Evolutionary conservation across 2,113 vertebrate genomes (phyloP).

Genomic region (Rutilus rutilus): DNA sequence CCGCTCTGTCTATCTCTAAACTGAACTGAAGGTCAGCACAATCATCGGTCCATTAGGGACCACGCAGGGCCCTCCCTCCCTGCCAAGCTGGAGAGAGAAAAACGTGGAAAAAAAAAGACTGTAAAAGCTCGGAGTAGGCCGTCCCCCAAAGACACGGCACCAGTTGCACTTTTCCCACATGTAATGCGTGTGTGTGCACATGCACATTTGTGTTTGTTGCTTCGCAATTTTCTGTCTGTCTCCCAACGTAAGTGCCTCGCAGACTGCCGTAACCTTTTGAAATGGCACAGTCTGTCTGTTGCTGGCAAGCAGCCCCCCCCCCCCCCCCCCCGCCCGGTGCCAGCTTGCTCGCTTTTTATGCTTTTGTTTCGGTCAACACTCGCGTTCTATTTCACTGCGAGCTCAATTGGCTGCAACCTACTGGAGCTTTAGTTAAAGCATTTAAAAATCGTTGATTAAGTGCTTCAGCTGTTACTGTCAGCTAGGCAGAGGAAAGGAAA

Average conservation of each 20-base stretch:
- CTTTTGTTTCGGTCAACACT: constrained; percentile 59
- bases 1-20: constrained; percentile 40
- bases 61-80: constrained; percentile 52
- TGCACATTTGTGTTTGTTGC: constrained; percentile 19
- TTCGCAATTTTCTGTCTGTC: constrained; percentile 46
- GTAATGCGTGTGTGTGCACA: constrained; percentile 24
- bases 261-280: constrained; percentile 68
- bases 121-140: constrained; percentile 13
- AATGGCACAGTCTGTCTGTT: constrained; percentile 71
- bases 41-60: constrained; percentile 73
- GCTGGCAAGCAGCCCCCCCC: constrained; percentile 56
- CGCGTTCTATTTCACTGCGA: constrained; percentile 36
- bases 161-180: constrained; percentile 40
- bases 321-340: not conserved
- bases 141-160: constrained; percentile 9
- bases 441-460: constrained; percentile 43
- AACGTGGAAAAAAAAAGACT: not conserved
- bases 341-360: constrained; percentile 52
- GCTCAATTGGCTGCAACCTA: constrained; percentile 17
- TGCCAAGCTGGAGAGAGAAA: constrained; percentile 35
- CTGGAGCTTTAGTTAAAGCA: constrained; percentile 36
- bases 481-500: constrained; percentile 3
- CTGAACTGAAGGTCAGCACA: constrained; percentile 73
- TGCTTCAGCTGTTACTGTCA: constrained; percentile 25
- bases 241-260: constrained; percentile 60